Conservation (phyloP, 2,888 invertebrate genomes). For the Melieria crassipennis region DNA sequence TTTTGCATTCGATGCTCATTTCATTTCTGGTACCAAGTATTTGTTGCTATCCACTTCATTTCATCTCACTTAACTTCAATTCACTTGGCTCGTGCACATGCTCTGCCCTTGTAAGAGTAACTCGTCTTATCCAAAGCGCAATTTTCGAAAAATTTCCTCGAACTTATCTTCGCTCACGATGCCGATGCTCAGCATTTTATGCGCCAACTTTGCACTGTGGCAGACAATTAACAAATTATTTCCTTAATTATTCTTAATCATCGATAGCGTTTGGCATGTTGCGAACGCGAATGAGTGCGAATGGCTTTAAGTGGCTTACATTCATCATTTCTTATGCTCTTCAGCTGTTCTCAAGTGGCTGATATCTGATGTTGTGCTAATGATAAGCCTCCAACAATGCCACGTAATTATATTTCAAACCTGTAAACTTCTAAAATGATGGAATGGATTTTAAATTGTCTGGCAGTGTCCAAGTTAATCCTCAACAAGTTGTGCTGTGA, state of each 20-base stretch:
- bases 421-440: too few species aligned
- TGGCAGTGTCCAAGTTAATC: too few species aligned
- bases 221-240: conserved; percentile 20
- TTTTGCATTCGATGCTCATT: not conserved
- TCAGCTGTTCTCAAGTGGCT: not conserved
- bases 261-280: not conserved
- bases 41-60: not conserved
- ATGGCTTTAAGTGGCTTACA: conserved; percentile 5
- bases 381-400: too few species aligned
- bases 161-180: conserved; percentile 4
- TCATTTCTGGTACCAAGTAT: not conserved
- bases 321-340: not conserved
- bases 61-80: too few species aligned
- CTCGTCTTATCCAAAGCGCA: not conserved
- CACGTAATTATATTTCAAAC: too few species aligned
- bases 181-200: not conserved
- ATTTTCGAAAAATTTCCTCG: not conserved
- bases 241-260: conserved; percentile 22
- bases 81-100: conserved; percentile 40
- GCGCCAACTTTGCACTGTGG: not conserved
- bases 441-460: too few species aligned
- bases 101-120: conserved; percentile 11
- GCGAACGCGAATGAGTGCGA: not conserved
- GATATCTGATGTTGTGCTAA: not conserved
- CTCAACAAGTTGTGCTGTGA: too few species aligned